Percentiles rank a stretch among this genome's conserved stretches.
Conservation (phyloP, 2,113 vertebrate species). For the Callorhinus ursinus region DNA sequence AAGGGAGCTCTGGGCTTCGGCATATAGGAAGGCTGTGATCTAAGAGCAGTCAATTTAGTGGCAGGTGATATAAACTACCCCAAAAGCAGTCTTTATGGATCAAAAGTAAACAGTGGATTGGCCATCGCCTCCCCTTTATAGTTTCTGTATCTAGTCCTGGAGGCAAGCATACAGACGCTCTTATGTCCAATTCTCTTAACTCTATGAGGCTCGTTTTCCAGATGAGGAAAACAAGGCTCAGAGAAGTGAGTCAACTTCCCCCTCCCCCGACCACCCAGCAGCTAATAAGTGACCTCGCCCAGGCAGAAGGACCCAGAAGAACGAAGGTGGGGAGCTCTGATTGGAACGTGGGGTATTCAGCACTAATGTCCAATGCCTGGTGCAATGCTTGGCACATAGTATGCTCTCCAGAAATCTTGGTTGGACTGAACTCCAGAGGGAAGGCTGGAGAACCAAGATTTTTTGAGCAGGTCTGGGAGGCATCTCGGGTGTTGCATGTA, state of each 20-base stretch:
- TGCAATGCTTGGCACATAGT: rapidly evolving
- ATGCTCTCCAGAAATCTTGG: neutral
- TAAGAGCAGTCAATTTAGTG: neutral
- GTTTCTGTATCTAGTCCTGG: neutral
- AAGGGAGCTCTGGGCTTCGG: neutral
- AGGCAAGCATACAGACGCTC: neutral
- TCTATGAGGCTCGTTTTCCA: neutral
- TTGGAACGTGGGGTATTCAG: neutral
- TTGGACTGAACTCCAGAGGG: neutral
- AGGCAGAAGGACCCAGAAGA: neutral
- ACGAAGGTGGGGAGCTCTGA: rapidly evolving
- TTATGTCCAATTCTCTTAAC: neutral
- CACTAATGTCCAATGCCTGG: neutral
- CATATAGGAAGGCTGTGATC: neutral
- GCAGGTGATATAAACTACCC: neutral
- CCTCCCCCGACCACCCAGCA: neutral
- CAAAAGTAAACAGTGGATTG: neutral
- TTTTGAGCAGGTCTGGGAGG: neutral
- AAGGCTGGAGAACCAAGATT: neutral
- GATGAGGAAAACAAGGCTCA: neutral
- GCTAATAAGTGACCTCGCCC: neutral
- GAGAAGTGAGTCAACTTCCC: neutral
- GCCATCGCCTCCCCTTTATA: neutral
- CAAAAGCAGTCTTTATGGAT: neutral
- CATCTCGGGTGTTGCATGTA: rapidly evolving